A percentile compares a stretch with the other conserved stretches of the same genome.
These are phyloP conservation scores for Cinclus mexicanus DNA, from an alignment of 2,113 vertebrate species.

Conservation along the genomic window DNA sequence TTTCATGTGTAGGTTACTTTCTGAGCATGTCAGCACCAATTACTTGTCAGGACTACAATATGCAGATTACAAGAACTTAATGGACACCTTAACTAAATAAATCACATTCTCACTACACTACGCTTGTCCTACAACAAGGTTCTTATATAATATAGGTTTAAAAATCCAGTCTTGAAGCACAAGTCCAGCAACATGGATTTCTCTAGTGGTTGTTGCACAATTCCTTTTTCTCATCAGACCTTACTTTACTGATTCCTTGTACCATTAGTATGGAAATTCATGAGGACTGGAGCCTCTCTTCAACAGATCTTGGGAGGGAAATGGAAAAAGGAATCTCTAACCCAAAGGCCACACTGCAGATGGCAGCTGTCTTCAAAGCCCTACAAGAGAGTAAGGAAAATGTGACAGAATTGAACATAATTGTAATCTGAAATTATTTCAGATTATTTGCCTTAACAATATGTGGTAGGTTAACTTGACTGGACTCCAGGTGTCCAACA, in stretches of 20 bases:
- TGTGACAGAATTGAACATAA: fast-evolving
- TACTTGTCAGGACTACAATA: not conserved
- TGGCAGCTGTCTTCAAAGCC: not conserved
- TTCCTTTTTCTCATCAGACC: not conserved
- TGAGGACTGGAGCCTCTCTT: not conserved
- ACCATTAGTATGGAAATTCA: not conserved
- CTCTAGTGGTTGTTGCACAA: not conserved
- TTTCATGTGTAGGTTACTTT: not conserved
- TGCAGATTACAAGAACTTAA: not conserved
- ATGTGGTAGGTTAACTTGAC: too few species aligned
- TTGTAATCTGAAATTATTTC: not conserved
- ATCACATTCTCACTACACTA: not conserved
- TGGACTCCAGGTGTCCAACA: not conserved
- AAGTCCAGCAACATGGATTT: not conserved
- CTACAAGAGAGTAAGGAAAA: not conserved
- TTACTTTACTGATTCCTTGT: not conserved
- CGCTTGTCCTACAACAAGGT: not conserved
- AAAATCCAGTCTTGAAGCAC: not conserved
- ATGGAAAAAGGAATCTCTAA: not conserved
- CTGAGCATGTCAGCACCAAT: not conserved
- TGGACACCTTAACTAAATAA: not conserved
- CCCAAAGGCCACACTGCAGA: not conserved
- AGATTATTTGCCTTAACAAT: not conserved
- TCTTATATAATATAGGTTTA: not conserved
- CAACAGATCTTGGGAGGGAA: not conserved